Conservation (phyloP, 2,888 invertebrate genomes). For the Carpatolechia fugitivella region DNA sequence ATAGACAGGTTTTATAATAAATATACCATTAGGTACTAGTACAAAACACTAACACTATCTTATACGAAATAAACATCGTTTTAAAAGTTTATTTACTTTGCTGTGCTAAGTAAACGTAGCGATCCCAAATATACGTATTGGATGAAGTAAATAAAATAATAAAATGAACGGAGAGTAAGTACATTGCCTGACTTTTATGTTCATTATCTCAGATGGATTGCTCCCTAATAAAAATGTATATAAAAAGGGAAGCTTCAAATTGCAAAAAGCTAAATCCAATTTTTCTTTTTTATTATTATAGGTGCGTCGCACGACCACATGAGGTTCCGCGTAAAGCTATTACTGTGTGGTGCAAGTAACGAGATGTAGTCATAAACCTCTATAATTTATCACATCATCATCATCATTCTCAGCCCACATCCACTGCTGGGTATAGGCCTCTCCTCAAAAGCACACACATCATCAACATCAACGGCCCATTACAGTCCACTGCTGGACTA, state of each 20-base stretch:
- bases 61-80: not conserved
- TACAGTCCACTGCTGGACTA: too few species aligned
- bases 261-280: slow-evolving; percentile 36
- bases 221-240: slow-evolving; percentile 31
- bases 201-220: slow-evolving; percentile 27
- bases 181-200: not conserved
- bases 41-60: too few species aligned
- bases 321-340: slow-evolving; percentile 31
- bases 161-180: not conserved
- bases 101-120: not conserved
- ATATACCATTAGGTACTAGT: too few species aligned
- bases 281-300: slow-evolving; percentile 40
- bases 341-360: slow-evolving; percentile 30
- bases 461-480: too few species aligned
- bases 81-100: not conserved
- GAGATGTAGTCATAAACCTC: slow-evolving; percentile 9
- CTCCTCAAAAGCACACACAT: too few species aligned
- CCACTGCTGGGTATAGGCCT: too few species aligned
- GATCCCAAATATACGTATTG: not conserved
- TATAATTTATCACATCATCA: too few species aligned
- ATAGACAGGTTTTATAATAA: too few species aligned
- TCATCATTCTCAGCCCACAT: too few species aligned
- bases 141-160: not conserved
- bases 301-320: slow-evolving; percentile 36
- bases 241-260: slow-evolving; percentile 35